These are phyloP conservation scores for Paratilapia polleni DNA, from an alignment of 2,113 vertebrate genomes.

Conservation along the genomic window DNA sequence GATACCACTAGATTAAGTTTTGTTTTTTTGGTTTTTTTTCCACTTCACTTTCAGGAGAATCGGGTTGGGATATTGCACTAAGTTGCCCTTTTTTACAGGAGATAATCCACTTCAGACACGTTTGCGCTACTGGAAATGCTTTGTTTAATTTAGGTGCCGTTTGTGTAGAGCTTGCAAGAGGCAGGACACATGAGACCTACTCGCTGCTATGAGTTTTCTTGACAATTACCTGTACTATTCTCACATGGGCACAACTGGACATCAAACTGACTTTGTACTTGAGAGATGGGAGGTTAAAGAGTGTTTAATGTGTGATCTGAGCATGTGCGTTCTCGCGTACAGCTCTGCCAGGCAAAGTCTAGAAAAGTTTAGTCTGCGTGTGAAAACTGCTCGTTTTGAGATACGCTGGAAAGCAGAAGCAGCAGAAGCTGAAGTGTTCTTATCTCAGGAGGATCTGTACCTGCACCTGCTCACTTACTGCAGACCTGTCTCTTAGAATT, in stretches of 20 bases:
- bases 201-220: background rate
- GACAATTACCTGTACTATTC: too few relatives aligned
- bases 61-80: background rate
- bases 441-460: background rate
- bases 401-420: background rate
- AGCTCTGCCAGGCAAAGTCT: background rate
- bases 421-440: background rate
- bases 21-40: too few relatives aligned
- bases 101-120: background rate
- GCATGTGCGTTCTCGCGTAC: background rate
- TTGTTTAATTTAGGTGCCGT: background rate
- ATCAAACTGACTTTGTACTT: background rate
- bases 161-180: background rate
- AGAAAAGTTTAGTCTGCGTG: background rate
- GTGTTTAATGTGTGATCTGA: background rate
- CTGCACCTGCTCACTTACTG: slow-evolving; percentile 10
- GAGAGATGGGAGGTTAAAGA: background rate
- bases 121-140: background rate
- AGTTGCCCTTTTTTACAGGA: background rate
- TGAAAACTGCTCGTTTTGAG: background rate
- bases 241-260: background rate
- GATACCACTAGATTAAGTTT: background rate
- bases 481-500: background rate
- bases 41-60: background rate
- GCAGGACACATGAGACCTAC: background rate